A percentile compares a stretch with the other conserved stretches of the same genome.
Conservation (phyloP, 2,797 vertebrate genomes). For the Pampus argenteus region DNA sequence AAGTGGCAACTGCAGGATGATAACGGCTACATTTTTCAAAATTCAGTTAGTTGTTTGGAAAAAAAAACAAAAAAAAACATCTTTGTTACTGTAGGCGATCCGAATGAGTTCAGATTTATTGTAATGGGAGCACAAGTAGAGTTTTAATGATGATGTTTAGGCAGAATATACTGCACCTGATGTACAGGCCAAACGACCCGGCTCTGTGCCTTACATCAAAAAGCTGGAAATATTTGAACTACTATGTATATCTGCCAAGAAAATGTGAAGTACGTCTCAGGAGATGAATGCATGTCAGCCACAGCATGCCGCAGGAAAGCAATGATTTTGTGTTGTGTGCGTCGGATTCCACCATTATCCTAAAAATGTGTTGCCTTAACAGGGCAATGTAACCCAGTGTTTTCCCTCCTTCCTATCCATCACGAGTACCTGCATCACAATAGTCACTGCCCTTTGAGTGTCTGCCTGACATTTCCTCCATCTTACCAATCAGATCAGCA, state of each 20-base stretch:
- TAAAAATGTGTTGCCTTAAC: not conserved
- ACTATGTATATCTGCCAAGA: not conserved
- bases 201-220: too few species aligned
- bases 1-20: not conserved
- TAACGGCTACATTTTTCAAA: too few species aligned
- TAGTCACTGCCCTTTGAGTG: conserved; percentile 54
- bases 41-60: too few species aligned
- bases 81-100: too few species aligned
- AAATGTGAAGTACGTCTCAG: not conserved
- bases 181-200: not conserved
- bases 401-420: not conserved
- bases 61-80: too few species aligned
- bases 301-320: too few species aligned
- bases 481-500: conserved; percentile 55
- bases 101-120: too few species aligned
- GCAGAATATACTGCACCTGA: not conserved
- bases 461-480: conserved; percentile 54
- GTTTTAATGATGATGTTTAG: too few species aligned
- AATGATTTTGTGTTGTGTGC: not conserved
- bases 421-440: not conserved
- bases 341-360: not conserved
- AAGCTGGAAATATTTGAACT: too few species aligned
- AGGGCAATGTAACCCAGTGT: not conserved
- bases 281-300: not conserved
- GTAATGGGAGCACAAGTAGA: not conserved